Evolutionary conservation across 2,888 invertebrate genomes (phyloP).

Genomic region (Caenorhabditis zanzibari): DNA sequence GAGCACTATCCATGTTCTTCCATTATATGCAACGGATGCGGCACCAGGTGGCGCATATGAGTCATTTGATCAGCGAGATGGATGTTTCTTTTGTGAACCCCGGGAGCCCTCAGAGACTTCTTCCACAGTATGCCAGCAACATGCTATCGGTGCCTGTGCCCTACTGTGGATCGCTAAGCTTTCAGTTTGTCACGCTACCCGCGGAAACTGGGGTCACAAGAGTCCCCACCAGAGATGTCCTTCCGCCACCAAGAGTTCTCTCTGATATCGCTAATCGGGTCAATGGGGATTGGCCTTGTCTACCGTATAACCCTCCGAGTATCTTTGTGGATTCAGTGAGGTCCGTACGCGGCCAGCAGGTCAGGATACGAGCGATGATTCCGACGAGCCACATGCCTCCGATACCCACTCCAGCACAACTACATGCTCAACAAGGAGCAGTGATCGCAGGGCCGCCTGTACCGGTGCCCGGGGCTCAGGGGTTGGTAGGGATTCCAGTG

Average conservation of each 20-base stretch:
- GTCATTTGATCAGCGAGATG: slow-evolving; percentile 42
- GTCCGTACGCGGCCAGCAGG: not conserved
- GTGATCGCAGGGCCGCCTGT: no score
- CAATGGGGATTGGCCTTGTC: slow-evolving; percentile 55
- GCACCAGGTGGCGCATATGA: slow-evolving; percentile 47
- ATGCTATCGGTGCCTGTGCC: slow-evolving; percentile 13
- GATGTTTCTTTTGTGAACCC: slow-evolving; percentile 36
- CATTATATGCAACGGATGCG: slow-evolving; percentile 43
- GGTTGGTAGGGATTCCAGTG: no score
- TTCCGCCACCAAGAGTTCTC: slow-evolving; percentile 15
- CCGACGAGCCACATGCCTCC: not conserved
- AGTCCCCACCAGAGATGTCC: not conserved
- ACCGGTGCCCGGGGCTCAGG: no score
- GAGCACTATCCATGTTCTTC: slow-evolving; percentile 42
- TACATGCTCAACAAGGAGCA: no score
- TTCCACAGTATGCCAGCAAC: slow-evolving; percentile 46
- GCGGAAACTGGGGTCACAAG: not conserved
- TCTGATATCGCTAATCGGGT: slow-evolving; percentile 20
- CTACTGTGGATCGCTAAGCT: not conserved
- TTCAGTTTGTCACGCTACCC: not conserved
- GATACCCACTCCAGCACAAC: no score
- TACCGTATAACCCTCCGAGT: slow-evolving; percentile 48
- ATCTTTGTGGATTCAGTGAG: slow-evolving; percentile 11
- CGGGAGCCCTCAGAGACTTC: slow-evolving; percentile 31
- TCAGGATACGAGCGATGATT: not conserved